These are phyloP conservation scores for Cryptophagus acutangulus DNA, from an alignment of 2,888 invertebrate genomes.

Conservation along the genomic window DNA sequence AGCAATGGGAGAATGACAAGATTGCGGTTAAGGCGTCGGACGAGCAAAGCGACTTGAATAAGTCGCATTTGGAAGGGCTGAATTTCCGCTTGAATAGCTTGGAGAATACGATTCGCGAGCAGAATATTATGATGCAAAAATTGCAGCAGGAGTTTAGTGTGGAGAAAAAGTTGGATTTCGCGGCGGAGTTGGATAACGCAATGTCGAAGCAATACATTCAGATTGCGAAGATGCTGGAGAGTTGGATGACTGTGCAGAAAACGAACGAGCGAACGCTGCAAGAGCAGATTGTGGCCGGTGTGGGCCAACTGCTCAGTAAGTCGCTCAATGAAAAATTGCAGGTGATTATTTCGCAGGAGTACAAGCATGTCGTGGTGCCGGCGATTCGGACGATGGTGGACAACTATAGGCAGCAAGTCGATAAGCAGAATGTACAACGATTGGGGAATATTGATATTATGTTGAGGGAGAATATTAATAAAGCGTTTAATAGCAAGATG, in stretches of 20 bases:
- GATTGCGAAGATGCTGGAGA: conserved; percentile 43
- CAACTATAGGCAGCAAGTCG: conserved; percentile 67
- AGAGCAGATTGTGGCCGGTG: conserved; percentile 50
- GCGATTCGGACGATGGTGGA: conserved; percentile 66
- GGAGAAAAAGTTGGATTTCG: conserved; percentile 30
- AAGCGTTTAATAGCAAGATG: conserved; percentile 76
- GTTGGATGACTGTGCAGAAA: conserved; percentile 44
- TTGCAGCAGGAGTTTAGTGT: conserved; percentile 32
- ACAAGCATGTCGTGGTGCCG: conserved; percentile 52
- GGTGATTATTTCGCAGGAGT: conserved; percentile 53
- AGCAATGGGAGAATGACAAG: conserved; percentile 34
- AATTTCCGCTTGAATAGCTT: conserved; percentile 38
- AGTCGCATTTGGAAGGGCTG: conserved; percentile 36
- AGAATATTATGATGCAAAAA: conserved; percentile 39
- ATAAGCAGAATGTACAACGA: conserved; percentile 68
- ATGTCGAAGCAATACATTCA: conserved; percentile 44
- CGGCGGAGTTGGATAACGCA: conserved; percentile 42
- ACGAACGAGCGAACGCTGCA: conserved; percentile 51
- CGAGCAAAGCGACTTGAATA: conserved; percentile 23
- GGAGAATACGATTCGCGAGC: conserved; percentile 41
- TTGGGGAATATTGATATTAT: conserved; percentile 67
- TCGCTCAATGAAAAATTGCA: conserved; percentile 52
- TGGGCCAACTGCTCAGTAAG: conserved; percentile 50
- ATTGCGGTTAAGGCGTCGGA: conserved; percentile 28
- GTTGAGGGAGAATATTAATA: conserved; percentile 73